phyloP scores from a whole-genome alignment of 1,140 invertebrate species.

The Medauroidea extradentata region DNA sequence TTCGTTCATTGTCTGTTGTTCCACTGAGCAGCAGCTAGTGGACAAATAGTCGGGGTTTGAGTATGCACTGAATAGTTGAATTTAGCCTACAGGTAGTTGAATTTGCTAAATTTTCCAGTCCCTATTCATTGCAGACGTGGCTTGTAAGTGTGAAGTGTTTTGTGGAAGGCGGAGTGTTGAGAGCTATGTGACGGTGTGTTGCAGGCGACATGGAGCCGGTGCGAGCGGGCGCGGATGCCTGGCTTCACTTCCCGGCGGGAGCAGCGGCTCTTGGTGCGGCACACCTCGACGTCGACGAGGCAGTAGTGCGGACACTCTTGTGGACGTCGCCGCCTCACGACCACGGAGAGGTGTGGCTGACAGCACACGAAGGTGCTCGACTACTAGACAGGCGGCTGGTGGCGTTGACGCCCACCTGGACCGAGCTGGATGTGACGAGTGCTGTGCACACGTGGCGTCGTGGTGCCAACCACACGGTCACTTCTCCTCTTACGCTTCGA shows the following conservation, averaged over 20 bases:
- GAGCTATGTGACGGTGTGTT: too few relatives aligned
- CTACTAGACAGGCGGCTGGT: constrained; percentile 3
- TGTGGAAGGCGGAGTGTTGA: too few relatives aligned
- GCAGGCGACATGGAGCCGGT: too few relatives aligned
- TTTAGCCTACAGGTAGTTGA: too few relatives aligned
- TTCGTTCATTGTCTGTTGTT: too few relatives aligned
- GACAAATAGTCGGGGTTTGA: too few relatives aligned
- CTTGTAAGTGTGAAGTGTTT: too few relatives aligned
- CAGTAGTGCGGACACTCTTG: constrained; percentile 30
- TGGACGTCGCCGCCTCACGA: neutral
- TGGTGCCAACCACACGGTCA: too few relatives aligned
- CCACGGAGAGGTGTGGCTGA: constrained; percentile 8
- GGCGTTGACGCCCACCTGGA: constrained; percentile 38
- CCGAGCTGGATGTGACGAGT: constrained; percentile 52
- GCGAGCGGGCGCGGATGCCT: neutral
- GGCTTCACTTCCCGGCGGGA: constrained; percentile 21
- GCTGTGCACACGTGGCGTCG: constrained; percentile 48
- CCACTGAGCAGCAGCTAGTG: too few relatives aligned
- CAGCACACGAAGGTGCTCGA: constrained; percentile 18
- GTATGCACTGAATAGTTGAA: too few relatives aligned
- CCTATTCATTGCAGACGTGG: too few relatives aligned
- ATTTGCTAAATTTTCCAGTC: too few relatives aligned
- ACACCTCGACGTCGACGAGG: constrained; percentile 29
- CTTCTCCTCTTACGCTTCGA: constrained; percentile 47
- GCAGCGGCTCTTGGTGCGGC: constrained; percentile 10